Evolutionary conservation across 2,113 vertebrate species (phyloP), one percentile per base, ranked within the genome.

Genomic region (Cairina moschata): DNA sequence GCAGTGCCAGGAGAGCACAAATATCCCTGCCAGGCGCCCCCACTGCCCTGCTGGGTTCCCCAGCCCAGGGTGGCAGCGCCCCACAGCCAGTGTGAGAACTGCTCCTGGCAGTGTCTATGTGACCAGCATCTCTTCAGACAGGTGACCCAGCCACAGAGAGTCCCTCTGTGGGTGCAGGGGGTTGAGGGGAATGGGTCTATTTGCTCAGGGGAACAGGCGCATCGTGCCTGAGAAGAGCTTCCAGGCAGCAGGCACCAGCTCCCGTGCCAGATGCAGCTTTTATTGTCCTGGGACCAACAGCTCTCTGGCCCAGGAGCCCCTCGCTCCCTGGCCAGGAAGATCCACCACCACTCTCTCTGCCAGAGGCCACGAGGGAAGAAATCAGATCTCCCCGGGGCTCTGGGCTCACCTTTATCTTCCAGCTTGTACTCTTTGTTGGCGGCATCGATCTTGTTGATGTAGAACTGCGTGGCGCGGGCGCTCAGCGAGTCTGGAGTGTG

Each of bases 361-460:
- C 80, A 94, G 80, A 81, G 31, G 52, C 23, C 6, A 1, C 2
- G 2, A 72, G 38, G 46, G 46, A 68, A 38, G 32, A 91, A 83
- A n/a, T 21, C 38, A 40, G 42, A 1, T 1, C 48, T 75, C 86
- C 40, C 36, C 7, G 2, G 15, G 32, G 22, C 71, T 56, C 54
- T 31, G 26, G 26, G 67, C 97, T 97, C 92, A 99, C 99, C 99
- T 98, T 97, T 99, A 83, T 99, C 99, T 93, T 99, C 99, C 91
- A 99, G 98, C 94, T 98, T 98, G 85, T 99, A 98, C 69, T 99
- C 99, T 96, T 99, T 98, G 96, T 97, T 98, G 89, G 98, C 97
- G 3, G 98, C 82, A 2, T 99, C 99, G 8, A 99, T 98, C 94
- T 99, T 97, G 74, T 98, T 98, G 86, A 99, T 99, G 96, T 99